Percentiles rank a stretch among this genome's conserved stretches.
These are phyloP conservation scores for Beroe forskalii DNA, from an alignment of 37 sponge, comb jelly and placozoan genomes.

Conservation along the genomic window DNA sequence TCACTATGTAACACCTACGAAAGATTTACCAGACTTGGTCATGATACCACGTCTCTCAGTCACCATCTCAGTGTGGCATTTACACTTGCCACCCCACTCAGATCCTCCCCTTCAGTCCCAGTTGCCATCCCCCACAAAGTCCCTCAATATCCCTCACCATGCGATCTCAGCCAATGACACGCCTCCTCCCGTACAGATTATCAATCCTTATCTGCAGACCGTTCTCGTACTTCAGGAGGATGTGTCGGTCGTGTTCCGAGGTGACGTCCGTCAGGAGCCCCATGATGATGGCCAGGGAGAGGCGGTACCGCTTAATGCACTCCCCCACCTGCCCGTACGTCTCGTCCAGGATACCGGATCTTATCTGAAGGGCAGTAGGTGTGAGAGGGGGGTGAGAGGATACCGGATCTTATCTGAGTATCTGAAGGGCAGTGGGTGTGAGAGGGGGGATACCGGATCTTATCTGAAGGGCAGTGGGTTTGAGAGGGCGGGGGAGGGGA, in stretches of 20 bases:
- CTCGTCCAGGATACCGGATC: constrained; percentile 51
- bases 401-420: background rate
- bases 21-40: too few relatives aligned
- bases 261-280: constrained; percentile 8
- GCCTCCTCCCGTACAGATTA: constrained; percentile 6
- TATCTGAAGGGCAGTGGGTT: background rate
- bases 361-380: background rate
- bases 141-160: too few relatives aligned
- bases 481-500: background rate
- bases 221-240: constrained; percentile 59
- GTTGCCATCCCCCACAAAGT: too few relatives aligned
- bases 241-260: constrained; percentile 2
- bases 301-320: constrained; percentile 54
- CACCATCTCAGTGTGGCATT: too few relatives aligned
- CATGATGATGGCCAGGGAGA: constrained; percentile 40
- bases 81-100: too few relatives aligned
- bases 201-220: constrained; percentile 50
- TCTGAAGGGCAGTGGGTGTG: too few relatives aligned
- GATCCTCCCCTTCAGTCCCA: too few relatives aligned
- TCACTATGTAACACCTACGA: too few relatives aligned
- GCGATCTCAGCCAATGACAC: background rate
- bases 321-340: constrained; percentile 56
- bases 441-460: constrained; percentile 8
- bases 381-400: background rate
- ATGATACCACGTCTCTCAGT: too few relatives aligned